phyloP scores from a whole-genome alignment of 2,797 vertebrate species.

The Sebastes minor region DNA sequence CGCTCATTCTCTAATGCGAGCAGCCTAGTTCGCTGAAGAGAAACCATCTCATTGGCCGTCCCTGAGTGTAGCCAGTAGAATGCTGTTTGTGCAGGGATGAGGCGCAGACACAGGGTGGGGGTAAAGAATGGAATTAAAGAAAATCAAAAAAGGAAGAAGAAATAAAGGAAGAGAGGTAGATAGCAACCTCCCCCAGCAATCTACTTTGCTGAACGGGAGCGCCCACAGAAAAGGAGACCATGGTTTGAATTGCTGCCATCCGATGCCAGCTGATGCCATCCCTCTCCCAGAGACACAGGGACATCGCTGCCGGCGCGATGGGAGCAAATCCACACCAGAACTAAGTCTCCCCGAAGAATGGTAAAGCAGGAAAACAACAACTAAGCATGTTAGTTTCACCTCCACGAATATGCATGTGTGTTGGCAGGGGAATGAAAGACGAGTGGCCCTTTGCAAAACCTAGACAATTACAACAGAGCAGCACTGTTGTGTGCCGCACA shows the following conservation, averaged over 20 bases:
- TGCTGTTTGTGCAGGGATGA: constrained; percentile 46
- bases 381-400: constrained; percentile 84
- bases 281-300: constrained; percentile 68
- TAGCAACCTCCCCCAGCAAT: constrained; percentile 72
- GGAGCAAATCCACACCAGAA: constrained; percentile 80
- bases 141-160: constrained; percentile 52
- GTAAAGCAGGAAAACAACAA: constrained; percentile 79
- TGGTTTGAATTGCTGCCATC: constrained; percentile 70
- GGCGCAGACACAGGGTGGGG: constrained; percentile 39
- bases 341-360: constrained; percentile 77
- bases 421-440: constrained; percentile 76
- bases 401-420: constrained; percentile 75
- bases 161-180: constrained; percentile 59
- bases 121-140: constrained; percentile 56
- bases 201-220: constrained; percentile 68
- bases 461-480: constrained; percentile 75
- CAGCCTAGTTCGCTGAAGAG: constrained; percentile 41
- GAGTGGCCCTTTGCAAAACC: constrained; percentile 76
- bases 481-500: constrained; percentile 69
- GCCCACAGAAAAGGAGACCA: constrained; percentile 71
- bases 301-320: constrained; percentile 65
- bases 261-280: constrained; percentile 75
- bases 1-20: constrained; percentile 35
- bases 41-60: constrained; percentile 46
- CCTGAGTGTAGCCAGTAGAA: constrained; percentile 38